A percentile compares a stretch with the other conserved stretches of the same genome.
Conservation (phyloP, 2,888 invertebrate genomes). For the Nephrotoma flavescens region DNA sequence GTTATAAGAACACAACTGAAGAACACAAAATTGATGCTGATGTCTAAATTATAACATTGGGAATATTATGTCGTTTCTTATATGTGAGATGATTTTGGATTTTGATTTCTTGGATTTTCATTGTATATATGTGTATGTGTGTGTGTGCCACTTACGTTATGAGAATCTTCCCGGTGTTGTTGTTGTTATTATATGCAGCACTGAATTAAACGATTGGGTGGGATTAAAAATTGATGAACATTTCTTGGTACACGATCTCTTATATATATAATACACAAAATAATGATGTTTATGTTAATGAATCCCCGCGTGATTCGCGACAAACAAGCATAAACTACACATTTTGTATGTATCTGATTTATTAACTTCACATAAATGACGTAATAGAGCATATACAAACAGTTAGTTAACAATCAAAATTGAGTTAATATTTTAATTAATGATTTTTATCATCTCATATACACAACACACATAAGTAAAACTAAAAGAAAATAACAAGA, state of each 20-base stretch:
- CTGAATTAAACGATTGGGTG: background rate
- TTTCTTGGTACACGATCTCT: background rate
- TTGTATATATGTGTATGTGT: background rate
- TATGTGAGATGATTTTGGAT: background rate
- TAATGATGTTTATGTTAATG: background rate
- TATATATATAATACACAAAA: background rate
- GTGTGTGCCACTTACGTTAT: background rate
- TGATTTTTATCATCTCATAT: background rate
- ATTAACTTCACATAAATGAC: background rate
- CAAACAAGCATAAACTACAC: background rate
- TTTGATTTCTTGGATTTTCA: background rate
- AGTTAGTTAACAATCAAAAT: background rate
- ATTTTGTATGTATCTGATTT: background rate
- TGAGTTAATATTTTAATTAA: background rate
- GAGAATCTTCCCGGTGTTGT: background rate
- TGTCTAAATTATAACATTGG: background rate
- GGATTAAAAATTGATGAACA: background rate
- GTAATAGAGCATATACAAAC: background rate
- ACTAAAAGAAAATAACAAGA: background rate
- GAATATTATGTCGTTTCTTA: background rate
- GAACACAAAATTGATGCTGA: constrained; percentile 1
- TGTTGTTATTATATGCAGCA: background rate
- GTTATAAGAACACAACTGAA: background rate
- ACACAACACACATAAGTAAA: background rate
- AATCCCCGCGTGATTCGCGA: background rate